These are phyloP conservation scores for Sphinx pinastri DNA, from an alignment of 2,888 invertebrate genomes.

Conservation along the genomic window DNA sequence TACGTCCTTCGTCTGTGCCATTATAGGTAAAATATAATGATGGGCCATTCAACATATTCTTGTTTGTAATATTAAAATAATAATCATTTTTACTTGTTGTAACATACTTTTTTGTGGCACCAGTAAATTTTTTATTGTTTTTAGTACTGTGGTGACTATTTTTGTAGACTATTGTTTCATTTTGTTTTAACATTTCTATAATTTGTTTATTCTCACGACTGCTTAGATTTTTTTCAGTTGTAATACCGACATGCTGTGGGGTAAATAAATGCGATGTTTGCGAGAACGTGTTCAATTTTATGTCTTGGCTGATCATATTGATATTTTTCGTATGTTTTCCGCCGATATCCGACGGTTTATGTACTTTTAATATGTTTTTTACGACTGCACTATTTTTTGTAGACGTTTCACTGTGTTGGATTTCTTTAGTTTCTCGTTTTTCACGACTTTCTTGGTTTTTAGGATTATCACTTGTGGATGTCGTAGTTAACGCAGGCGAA, in stretches of 20 bases:
- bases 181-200: background rate
- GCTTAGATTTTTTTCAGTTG: background rate
- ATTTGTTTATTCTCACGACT: background rate
- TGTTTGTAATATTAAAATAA: background rate
- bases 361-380: background rate
- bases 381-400: background rate
- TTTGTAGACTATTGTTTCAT: background rate
- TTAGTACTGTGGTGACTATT: too few species aligned
- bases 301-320: background rate
- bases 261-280: background rate
- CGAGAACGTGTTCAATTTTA: background rate
- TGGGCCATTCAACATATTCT: background rate
- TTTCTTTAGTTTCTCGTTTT: background rate
- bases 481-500: background rate
- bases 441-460: constrained; percentile 1
- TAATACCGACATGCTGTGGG: background rate
- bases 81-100: background rate
- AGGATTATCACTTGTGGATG: background rate
- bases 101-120: background rate
- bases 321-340: background rate
- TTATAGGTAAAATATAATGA: background rate
- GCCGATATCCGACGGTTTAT: background rate
- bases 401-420: background rate
- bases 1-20: too few species aligned
- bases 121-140: background rate